These are phyloP conservation scores for Trachythela sp. DNA, from an alignment of 64 coral and sea anemone genomes.

Conservation along the genomic window DNA sequence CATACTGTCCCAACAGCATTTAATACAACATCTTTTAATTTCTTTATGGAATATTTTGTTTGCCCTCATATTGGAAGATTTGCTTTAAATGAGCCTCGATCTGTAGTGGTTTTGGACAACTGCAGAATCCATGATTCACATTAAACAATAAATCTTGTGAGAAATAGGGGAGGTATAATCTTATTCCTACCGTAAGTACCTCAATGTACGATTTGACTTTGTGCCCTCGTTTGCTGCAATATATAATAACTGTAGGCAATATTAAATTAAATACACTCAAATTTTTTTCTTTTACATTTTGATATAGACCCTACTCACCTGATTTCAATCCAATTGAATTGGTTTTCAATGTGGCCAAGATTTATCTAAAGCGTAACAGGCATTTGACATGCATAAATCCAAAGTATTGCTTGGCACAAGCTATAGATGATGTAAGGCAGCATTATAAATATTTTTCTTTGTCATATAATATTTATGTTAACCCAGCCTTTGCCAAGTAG, in stretches of 20 bases:
- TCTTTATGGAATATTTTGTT: conserved; percentile 26
- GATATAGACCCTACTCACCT: background rate
- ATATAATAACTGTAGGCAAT: background rate
- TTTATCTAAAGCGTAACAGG: background rate
- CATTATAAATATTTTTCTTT: background rate
- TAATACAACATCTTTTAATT: conserved; percentile 24
- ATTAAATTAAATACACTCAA: background rate
- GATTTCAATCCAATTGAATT: background rate
- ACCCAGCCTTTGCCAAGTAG: too few relatives aligned
- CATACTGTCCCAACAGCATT: conserved; percentile 39
- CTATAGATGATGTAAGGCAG: conserved; percentile 1
- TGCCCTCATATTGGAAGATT: conserved; percentile 34
- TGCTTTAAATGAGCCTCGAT: conserved; percentile 28
- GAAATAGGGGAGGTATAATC: conserved; percentile 40
- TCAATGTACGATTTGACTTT: too few relatives aligned
- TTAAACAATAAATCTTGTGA: conserved; percentile 8
- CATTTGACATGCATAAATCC: background rate
- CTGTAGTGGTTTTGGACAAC: conserved; percentile 50
- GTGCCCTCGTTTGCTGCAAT: background rate
- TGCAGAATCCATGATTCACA: conserved; percentile 43
- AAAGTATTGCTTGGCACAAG: background rate
- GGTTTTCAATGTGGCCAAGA: background rate
- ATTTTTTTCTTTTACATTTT: background rate
- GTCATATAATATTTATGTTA: background rate
- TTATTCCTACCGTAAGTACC: conserved; percentile 42